Percentiles rank a stretch among this genome's conserved stretches.
These are phyloP conservation scores for Varanus komodoensis DNA, from an alignment of 2,113 vertebrate species.

Conservation along the genomic window DNA sequence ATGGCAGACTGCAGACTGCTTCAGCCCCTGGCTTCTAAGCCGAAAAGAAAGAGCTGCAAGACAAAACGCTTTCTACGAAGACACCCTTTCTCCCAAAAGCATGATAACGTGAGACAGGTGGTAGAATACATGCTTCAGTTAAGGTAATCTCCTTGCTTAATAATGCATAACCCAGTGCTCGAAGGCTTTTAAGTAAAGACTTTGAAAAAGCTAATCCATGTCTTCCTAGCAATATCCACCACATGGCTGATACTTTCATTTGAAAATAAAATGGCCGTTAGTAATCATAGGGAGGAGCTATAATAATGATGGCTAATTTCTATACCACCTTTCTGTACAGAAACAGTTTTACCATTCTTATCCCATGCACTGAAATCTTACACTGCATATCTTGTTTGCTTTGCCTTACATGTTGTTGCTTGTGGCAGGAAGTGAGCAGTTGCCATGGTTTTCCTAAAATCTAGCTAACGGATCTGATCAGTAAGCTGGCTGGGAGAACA, in stretches of 20 bases:
- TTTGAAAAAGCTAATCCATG: neutral
- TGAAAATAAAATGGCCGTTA: neutral
- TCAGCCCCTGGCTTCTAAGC: neutral
- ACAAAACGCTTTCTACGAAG: neutral
- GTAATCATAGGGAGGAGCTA: neutral
- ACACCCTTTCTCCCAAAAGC: neutral
- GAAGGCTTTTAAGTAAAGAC: neutral
- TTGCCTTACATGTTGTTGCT: neutral
- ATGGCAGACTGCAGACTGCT: too few species aligned
- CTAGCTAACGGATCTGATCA: neutral
- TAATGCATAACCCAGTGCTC: conserved; percentile 9
- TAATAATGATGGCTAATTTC: neutral
- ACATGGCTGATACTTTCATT: neutral
- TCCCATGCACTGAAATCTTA: neutral
- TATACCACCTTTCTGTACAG: neutral
- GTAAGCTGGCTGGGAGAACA: neutral
- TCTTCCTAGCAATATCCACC: neutral
- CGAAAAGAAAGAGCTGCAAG: neutral
- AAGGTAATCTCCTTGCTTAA: conserved; percentile 6
- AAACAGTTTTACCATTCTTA: neutral
- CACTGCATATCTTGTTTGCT: neutral
- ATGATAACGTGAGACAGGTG: neutral
- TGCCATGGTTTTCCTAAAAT: neutral
- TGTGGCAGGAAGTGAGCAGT: neutral
- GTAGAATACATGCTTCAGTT: neutral